phyloP scores from a whole-genome alignment of 2,888 invertebrate species.

The Arrhopalites spinosus region DNA sequence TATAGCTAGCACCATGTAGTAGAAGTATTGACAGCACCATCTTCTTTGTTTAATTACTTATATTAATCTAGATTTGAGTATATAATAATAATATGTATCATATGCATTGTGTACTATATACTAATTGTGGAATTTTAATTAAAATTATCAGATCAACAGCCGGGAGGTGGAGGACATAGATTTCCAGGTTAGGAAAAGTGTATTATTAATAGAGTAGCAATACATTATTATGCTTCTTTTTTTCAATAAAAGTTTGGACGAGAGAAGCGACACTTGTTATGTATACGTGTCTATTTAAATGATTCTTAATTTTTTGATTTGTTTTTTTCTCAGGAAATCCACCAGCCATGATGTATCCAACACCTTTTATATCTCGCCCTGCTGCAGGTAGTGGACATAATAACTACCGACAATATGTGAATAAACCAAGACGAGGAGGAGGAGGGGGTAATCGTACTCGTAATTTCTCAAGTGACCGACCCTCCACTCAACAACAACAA shows the following conservation, averaged over 20 bases:
- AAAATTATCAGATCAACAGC: constrained; percentile 28
- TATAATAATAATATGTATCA: neutral
- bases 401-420: constrained; percentile 26
- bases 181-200: too few species aligned
- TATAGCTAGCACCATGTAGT: neutral
- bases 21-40: neutral
- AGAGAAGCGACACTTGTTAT: too few species aligned
- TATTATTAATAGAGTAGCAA: too few species aligned
- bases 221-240: too few species aligned
- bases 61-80: neutral
- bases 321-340: too few species aligned
- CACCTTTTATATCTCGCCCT: constrained; percentile 35
- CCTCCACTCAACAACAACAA: constrained; percentile 26
- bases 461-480: constrained; percentile 30
- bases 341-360: constrained; percentile 12
- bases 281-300: too few species aligned
- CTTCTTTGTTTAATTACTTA: neutral
- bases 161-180: constrained; percentile 30
- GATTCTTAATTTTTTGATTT: too few species aligned
- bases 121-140: neutral
- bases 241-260: too few species aligned
- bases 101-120: too few species aligned
- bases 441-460: constrained; percentile 18
- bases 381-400: constrained; percentile 24
- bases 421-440: constrained; percentile 21